phyloP scores from a whole-genome alignment of 1,140 invertebrate genomes.

The Drosophila subobscura region DNA sequence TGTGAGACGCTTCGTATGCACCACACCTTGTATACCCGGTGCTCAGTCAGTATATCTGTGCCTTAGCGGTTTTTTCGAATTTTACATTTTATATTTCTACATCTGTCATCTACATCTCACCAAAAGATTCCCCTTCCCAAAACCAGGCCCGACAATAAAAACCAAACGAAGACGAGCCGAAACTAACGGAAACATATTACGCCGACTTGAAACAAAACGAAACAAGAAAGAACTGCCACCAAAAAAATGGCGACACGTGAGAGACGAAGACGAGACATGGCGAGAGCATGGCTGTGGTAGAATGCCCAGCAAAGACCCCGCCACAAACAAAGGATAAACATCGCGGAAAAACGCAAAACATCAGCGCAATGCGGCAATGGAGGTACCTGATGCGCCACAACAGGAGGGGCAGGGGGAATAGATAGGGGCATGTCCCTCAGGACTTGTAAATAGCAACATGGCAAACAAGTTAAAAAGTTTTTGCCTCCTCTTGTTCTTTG shows the following conservation, averaged over 20 bases:
- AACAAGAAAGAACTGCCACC: constrained; percentile 9
- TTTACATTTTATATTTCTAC: too few relatives aligned
- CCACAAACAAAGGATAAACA: constrained; percentile 49
- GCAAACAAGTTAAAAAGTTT: constrained; percentile 83
- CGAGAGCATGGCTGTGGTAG: constrained; percentile 9
- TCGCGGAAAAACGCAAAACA: constrained; percentile 73
- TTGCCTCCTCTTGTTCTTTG: constrained; percentile 60
- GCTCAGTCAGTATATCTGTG: too few relatives aligned
- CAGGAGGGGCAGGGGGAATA: background rate
- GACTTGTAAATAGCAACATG: constrained; percentile 83
- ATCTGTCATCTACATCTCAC: background rate
- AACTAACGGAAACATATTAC: constrained; percentile 74
- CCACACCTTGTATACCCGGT: too few relatives aligned
- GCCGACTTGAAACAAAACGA: constrained; percentile 54
- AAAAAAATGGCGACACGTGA: constrained; percentile 54
- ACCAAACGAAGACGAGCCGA: constrained; percentile 16
- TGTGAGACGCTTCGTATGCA: too few relatives aligned
- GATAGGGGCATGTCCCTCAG: constrained; percentile 59
- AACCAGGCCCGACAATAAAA: background rate
- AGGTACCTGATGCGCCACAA: constrained; percentile 49
- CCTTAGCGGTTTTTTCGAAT: too few relatives aligned
- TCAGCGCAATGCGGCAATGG: constrained; percentile 76
- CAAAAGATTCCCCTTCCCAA: background rate
- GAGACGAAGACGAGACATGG: constrained; percentile 37
- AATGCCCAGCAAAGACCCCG: background rate